Evolutionary conservation across 2,888 invertebrate species (phyloP).

Genomic region (Tanypteryx hageni): DNA sequence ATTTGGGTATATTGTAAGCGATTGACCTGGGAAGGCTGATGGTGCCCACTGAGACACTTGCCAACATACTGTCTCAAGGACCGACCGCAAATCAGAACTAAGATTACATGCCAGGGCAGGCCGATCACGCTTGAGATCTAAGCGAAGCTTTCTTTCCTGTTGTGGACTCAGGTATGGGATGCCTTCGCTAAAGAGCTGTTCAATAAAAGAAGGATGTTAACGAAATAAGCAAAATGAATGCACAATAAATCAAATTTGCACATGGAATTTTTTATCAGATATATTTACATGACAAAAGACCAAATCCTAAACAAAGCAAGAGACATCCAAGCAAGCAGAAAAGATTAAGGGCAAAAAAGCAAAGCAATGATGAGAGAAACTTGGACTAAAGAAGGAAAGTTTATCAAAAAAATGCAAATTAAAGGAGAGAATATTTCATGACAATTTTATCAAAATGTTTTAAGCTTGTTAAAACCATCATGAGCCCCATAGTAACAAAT

Average conservation of each 20-base stretch:
- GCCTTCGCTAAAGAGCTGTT: conserved; percentile 83
- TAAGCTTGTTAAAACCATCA: too few relatives aligned
- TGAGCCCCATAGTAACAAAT: too few relatives aligned
- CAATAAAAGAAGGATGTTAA: conserved; percentile 68
- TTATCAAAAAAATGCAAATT: too few relatives aligned
- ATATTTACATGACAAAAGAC: too few relatives aligned
- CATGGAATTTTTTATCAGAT: neutral
- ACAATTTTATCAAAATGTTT: too few relatives aligned
- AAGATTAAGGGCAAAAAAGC: neutral
- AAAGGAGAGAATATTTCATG: too few relatives aligned
- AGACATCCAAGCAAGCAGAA: neutral
- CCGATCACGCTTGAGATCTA: conserved; percentile 39
- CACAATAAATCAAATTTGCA: neutral
- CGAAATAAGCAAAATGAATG: conserved; percentile 1
- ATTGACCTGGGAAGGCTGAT: conserved; percentile 38
- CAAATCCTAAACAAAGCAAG: too few relatives aligned
- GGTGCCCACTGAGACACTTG: conserved; percentile 62
- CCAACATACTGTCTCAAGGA: conserved; percentile 69
- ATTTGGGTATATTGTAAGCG: conserved; percentile 43
- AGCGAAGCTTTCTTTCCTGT: conserved; percentile 44
- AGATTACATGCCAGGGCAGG: conserved; percentile 44
- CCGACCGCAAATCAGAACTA: conserved; percentile 64
- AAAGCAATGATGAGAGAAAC: neutral
- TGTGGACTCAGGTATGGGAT: conserved; percentile 81
- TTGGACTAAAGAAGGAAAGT: too few relatives aligned